phyloP scores from a whole-genome alignment of 2,888 invertebrate species.

The Cybosia mesomella region DNA sequence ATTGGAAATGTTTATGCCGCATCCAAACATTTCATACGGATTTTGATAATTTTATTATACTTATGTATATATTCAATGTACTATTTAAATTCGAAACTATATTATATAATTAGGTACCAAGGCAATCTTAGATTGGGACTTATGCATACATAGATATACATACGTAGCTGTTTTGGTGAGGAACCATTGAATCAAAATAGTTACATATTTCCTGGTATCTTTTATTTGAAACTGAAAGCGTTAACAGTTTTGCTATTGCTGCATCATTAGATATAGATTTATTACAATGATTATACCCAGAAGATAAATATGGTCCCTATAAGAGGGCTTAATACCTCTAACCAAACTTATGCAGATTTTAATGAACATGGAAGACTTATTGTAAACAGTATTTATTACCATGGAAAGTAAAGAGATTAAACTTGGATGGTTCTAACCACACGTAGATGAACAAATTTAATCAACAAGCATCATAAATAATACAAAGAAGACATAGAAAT shows the following conservation, averaged over 20 bases:
- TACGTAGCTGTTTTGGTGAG: constrained; percentile 22
- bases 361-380: not conserved
- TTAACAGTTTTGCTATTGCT: not conserved
- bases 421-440: not conserved
- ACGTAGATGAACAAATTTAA: not conserved
- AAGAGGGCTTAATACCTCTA: not conserved
- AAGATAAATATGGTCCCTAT: not conserved
- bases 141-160: constrained; percentile 8
- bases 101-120: constrained; percentile 31
- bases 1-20: constrained; percentile 12
- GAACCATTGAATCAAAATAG: constrained; percentile 18
- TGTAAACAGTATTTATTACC: not conserved
- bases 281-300: not conserved
- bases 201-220: constrained; percentile 11
- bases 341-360: not conserved
- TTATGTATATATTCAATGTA: constrained; percentile 38
- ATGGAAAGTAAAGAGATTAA: not conserved
- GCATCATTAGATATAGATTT: not conserved
- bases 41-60: constrained; percentile 35
- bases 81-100: constrained; percentile 27
- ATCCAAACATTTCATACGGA: constrained; percentile 14
- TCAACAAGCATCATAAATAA: not conserved
- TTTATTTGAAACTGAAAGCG: not conserved
- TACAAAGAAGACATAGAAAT: not conserved
- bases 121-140: constrained; percentile 26